phyloP scores from a whole-genome alignment of 2,113 vertebrate species.

The Scortum barcoo region DNA sequence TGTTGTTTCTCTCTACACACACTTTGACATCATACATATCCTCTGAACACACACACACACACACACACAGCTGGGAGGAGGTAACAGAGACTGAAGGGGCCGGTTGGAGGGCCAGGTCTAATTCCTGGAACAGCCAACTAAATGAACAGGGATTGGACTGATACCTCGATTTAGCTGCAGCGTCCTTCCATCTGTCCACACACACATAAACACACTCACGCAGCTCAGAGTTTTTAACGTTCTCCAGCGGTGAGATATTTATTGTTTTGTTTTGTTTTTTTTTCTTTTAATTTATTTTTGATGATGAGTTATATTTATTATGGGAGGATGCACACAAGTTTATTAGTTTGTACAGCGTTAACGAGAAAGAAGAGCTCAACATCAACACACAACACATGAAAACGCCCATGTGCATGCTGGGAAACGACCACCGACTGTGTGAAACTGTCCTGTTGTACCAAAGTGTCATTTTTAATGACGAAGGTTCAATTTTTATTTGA shows the following conservation, averaged over 20 bases:
- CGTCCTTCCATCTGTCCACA: conserved; percentile 1
- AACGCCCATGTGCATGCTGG: background rate
- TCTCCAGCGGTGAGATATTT: conserved; percentile 67
- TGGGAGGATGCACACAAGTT: conserved; percentile 41
- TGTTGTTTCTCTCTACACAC: conserved; percentile 1
- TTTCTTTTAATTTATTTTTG: conserved; percentile 75
- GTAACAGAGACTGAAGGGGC: conserved; percentile 50
- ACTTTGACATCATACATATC: conserved; percentile 22
- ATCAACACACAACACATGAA: background rate
- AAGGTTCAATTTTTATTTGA: too few species aligned
- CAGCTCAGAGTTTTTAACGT: conserved; percentile 37
- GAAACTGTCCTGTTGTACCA: background rate
- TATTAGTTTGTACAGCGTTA: conserved; percentile 55
- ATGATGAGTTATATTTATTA: conserved; percentile 76
- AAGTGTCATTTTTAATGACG: background rate
- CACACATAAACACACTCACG: conserved; percentile 31
- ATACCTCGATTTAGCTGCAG: conserved; percentile 22
- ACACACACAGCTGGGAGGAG: conserved; percentile 54
- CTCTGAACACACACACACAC: conserved; percentile 20
- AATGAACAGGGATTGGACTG: conserved; percentile 3
- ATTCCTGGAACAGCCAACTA: conserved; percentile 52
- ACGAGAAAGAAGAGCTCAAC: conserved; percentile 31
- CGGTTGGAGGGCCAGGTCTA: conserved; percentile 41
- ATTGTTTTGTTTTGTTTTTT: conserved; percentile 50
- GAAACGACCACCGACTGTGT: conserved; percentile 16